Evolutionary conservation across 2,113 vertebrate genomes (phyloP).

Genomic region (Arenaria interpres): DNA sequence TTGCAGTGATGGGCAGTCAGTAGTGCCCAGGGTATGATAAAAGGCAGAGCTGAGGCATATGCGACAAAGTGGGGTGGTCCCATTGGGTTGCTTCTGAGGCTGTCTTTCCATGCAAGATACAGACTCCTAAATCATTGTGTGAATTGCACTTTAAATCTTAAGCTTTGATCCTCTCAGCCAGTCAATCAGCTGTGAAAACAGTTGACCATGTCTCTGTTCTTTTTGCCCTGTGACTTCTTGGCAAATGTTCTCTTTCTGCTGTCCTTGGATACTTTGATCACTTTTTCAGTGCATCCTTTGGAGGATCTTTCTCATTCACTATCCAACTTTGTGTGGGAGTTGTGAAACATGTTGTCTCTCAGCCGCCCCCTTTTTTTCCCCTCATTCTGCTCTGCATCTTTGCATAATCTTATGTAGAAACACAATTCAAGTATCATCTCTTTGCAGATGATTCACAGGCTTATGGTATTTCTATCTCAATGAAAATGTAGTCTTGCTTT

Average conservation of each 20-base stretch:
- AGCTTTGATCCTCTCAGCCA: not conserved
- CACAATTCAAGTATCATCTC: constrained; percentile 17
- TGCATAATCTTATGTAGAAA: constrained; percentile 22
- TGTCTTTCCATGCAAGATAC: not conserved
- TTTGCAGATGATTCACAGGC: constrained; percentile 29
- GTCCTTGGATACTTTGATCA: not conserved
- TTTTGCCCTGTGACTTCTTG: not conserved
- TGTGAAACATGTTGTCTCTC: constrained; percentile 29
- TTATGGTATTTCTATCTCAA: not conserved
- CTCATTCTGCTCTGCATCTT: constrained; percentile 16
- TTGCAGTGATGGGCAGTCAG: not conserved
- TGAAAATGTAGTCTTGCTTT: constrained; percentile 6
- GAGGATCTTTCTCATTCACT: constrained; percentile 14
- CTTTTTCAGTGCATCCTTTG: not conserved
- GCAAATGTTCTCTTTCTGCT: not conserved
- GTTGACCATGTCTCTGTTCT: not conserved
- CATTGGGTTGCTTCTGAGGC: not conserved
- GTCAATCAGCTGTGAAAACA: not conserved
- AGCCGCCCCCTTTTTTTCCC: not conserved
- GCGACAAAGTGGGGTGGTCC: not conserved
- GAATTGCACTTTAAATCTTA: not conserved
- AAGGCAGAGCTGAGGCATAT: not conserved
- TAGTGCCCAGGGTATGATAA: not conserved
- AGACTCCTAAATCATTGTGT: not conserved
- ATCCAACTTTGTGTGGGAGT: constrained; percentile 1